Percentiles rank a stretch among this genome's conserved stretches.
Evolutionary conservation across 2,888 invertebrate species (phyloP).

Genomic region (Caenorhabditis angaria): DNA sequence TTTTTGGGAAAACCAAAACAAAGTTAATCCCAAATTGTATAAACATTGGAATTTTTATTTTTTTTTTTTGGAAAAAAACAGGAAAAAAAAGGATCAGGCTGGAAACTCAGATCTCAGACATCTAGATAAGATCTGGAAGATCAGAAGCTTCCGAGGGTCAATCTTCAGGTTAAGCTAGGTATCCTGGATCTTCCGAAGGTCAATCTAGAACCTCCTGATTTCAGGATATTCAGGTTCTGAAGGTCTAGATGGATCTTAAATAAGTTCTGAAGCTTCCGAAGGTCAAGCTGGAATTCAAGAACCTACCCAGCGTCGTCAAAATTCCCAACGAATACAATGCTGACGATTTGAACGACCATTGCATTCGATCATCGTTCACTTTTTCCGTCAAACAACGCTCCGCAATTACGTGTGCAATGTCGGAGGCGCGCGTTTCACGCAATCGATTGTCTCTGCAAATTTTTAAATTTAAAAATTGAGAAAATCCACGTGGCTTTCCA

Average conservation of each 20-base stretch:
- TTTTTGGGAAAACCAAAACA: too few species aligned
- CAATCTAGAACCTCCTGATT: not conserved
- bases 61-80: too few species aligned
- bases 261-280: not conserved
- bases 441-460: slow-evolving; percentile 22
- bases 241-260: not conserved
- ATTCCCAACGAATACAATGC: slow-evolving; percentile 70
- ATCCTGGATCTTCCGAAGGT: not conserved
- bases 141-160: not conserved
- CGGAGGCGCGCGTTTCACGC: slow-evolving; percentile 37
- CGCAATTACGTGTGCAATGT: slow-evolving; percentile 47
- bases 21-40: too few species aligned
- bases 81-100: not conserved
- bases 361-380: slow-evolving; percentile 50
- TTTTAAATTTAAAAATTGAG: not conserved
- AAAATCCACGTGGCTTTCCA: not conserved
- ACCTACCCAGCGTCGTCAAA: slow-evolving; percentile 66
- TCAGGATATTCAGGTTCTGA: not conserved
- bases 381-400: slow-evolving; percentile 43
- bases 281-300: not conserved
- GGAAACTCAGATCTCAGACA: not conserved
- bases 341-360: slow-evolving; percentile 68
- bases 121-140: not conserved
- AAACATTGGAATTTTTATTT: too few species aligned
- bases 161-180: not conserved